Conservation (phyloP, 2,888 invertebrate genomes). For the Drosophila pseudotalamancana region DNA sequence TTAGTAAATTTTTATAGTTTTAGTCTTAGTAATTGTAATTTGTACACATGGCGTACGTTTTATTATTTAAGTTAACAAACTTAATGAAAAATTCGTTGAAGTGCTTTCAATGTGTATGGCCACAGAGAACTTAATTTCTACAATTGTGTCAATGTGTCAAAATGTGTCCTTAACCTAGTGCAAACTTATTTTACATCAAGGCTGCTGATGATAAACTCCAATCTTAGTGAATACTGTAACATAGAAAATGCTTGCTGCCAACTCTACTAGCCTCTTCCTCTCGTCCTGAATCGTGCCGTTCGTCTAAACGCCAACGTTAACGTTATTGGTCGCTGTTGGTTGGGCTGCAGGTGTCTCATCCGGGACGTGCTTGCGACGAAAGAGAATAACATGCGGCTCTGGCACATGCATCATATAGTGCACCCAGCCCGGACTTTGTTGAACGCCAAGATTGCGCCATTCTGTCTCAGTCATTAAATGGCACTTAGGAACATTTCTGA, state of each 20-base stretch:
- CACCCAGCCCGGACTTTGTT: conserved; percentile 94
- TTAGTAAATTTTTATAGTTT: conserved; percentile 24
- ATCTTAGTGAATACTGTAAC: conserved; percentile 58
- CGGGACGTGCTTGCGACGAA: conserved; percentile 86
- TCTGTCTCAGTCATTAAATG: conserved; percentile 97
- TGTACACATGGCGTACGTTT: conserved; percentile 65
- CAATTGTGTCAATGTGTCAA: conserved; percentile 32
- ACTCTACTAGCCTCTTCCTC: conserved; percentile 19
- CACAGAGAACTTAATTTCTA: conserved; percentile 4
- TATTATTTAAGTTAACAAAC: conserved; percentile 57
- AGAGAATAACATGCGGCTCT: conserved; percentile 94
- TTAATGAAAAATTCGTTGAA: conserved; percentile 33
- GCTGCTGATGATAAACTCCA: conserved; percentile 41
- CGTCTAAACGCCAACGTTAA: conserved; percentile 42
- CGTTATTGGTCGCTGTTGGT: conserved; percentile 9
- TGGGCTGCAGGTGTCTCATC: conserved; percentile 6
- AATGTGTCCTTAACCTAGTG: conserved; percentile 30
- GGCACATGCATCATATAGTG: conserved; percentile 91
- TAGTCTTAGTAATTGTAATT: conserved; percentile 37
- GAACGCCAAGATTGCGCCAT: conserved; percentile 97
- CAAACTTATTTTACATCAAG: conserved; percentile 63
- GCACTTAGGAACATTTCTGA: conserved; percentile 93
- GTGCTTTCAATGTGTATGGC: conserved; percentile 2
- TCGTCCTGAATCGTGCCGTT: neutral
- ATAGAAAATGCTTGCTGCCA: conserved; percentile 6